A percentile compares a stretch with the other conserved stretches of the same genome.
Evolutionary conservation across 1,140 invertebrate species (phyloP).

Genomic region (Penaeus indicus): DNA sequence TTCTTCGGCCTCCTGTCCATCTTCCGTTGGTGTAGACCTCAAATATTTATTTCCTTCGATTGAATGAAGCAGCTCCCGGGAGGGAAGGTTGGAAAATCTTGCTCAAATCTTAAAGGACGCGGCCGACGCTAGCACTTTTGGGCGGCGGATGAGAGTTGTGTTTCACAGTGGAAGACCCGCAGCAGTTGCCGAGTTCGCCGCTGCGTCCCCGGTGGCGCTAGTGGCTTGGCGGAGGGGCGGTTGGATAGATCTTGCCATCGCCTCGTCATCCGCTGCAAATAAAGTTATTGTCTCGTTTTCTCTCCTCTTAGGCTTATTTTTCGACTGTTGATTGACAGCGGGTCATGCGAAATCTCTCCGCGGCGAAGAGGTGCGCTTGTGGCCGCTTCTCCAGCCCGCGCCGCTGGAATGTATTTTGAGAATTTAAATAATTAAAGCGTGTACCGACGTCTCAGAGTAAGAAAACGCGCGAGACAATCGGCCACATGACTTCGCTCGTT

Average conservation of each 20-base stretch:
- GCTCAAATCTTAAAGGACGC: not conserved
- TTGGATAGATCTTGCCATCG: conserved; percentile 42
- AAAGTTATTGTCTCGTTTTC: not conserved
- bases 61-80: too few relatives aligned
- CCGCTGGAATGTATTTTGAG: not conserved
- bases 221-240: conserved; percentile 27
- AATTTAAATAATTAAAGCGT: conserved; percentile 49
- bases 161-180: conserved; percentile 42
- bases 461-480: conserved; percentile 34
- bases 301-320: not conserved
- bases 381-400: too few relatives aligned
- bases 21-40: too few relatives aligned
- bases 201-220: conserved; percentile 32
- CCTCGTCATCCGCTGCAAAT: conserved; percentile 5
- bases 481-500: conserved; percentile 45
- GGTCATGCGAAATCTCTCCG: not conserved
- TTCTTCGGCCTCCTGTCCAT: too few relatives aligned
- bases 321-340: conserved; percentile 16
- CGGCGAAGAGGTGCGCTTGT: not conserved
- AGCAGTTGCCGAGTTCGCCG: conserved; percentile 35
- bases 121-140: not conserved
- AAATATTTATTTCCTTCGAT: too few relatives aligned
- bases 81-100: too few relatives aligned
- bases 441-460: conserved; percentile 13
- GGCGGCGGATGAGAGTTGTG: not conserved